Base-by-base conservation (phyloP, 2,888 invertebrate species). In the Tenthredo notha region DNA sequence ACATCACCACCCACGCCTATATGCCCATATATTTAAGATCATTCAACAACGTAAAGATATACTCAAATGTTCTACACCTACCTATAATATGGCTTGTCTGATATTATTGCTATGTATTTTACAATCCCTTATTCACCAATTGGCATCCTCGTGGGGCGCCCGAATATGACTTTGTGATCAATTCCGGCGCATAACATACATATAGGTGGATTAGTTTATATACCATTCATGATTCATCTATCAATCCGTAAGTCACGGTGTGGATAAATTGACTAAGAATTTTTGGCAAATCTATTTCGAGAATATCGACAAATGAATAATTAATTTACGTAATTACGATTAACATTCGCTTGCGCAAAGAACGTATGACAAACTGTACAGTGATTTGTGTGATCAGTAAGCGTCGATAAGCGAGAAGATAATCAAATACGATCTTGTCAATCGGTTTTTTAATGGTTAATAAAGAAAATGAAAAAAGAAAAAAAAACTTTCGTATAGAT, bases 1-100 rank as follows among this genome's bases (percentile, higher is more conserved):
- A 77, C 33, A 25, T n/a, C 9, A 54, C 54, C 77, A 54, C 77
- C 77, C 54, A 77, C 77, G 77, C 77, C 54, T 77, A 33, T 54
- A 47, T 37, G 37, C 18, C 77, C 77, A 77, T 77, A 77, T 29
- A 77, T 54, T 12, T 29, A 50, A 54, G 54, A 54, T 77, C 50
- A 21, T 77, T 54, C 9, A 54, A 77, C 77, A 50, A 50, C 50
- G 54, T 77, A 50, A 77, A 33, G 33, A 54, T 54, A 33, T 77
- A 74, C 74, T 40, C 74, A 29, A 47, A 74, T 43, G 74, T 21
- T 74, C 21, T 25, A 43, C 74, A 74, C 25, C 74, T 74, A 74
- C 47, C 6, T 43, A 40, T 74, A 12, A 74, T 21, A 10, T 9
- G 33, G 67, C 33, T 33, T 40, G 29, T n/a, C n/a, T 37, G 18